phyloP scores from a whole-genome alignment of 2,113 vertebrate species.

The Rhodinocichla rosea region DNA sequence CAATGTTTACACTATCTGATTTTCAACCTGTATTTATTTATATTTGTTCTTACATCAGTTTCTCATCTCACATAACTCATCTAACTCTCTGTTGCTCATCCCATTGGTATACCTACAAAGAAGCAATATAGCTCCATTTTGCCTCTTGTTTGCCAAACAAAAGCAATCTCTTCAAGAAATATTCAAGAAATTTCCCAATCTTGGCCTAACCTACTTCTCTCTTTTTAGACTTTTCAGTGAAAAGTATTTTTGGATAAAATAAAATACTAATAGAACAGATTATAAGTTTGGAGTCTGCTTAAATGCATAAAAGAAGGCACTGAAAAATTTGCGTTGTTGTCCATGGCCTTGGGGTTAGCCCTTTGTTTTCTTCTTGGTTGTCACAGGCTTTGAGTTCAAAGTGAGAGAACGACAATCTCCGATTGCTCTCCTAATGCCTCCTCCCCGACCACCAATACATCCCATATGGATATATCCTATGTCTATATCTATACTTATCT shows the following conservation, averaged over 20 bases:
- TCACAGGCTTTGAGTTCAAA: background rate
- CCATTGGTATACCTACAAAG: background rate
- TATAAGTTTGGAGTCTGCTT: background rate
- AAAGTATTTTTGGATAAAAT: background rate
- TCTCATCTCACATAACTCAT: background rate
- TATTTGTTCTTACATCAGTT: background rate
- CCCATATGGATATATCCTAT: background rate
- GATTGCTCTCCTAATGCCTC: background rate
- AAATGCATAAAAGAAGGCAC: background rate
- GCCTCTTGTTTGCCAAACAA: background rate
- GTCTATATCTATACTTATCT: background rate
- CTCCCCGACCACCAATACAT: background rate
- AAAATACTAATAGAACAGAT: background rate
- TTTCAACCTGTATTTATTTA: background rate
- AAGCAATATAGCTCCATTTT: background rate
- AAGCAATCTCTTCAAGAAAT: background rate
- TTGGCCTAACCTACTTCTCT: background rate
- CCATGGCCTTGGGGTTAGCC: background rate
- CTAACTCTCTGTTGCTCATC: background rate
- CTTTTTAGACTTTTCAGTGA: background rate
- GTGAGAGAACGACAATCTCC: background rate
- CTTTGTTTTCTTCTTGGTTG: background rate
- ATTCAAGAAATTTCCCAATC: background rate
- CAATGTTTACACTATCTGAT: background rate
- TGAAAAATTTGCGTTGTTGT: background rate